Evolutionary conservation across 35 echinoderm and acorn worm genomes (phyloP).

Genomic region (Chiridota heheva): DNA sequence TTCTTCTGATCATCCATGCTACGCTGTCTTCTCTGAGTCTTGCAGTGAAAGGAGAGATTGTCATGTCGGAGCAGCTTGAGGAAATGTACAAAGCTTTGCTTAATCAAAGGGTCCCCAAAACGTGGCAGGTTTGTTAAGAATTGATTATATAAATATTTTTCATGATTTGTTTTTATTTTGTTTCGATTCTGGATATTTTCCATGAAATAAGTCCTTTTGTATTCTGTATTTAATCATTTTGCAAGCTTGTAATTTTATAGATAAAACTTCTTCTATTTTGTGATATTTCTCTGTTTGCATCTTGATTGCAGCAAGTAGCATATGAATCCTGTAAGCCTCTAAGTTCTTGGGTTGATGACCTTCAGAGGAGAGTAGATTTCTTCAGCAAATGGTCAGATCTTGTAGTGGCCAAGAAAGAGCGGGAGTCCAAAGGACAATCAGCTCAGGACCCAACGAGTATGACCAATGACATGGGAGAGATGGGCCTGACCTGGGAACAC

Average conservation of each 20-base stretch:
- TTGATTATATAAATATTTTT: too few species aligned
- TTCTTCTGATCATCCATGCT: constrained; percentile 75
- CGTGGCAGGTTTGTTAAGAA: constrained; percentile 79
- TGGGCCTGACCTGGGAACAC: constrained; percentile 49
- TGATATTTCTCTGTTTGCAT: not conserved
- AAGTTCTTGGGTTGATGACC: constrained; percentile 80
- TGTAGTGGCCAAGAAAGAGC: constrained; percentile 52
- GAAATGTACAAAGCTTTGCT: constrained; percentile 97
- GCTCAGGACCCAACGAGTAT: not conserved
- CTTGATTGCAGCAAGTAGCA: constrained; percentile 86
- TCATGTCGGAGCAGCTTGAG: constrained; percentile 96
- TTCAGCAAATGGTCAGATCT: constrained; percentile 83
- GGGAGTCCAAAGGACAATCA: constrained; percentile 35
- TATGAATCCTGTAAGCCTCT: constrained; percentile 97
- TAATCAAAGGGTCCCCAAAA: constrained; percentile 77
- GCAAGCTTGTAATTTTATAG: not conserved
- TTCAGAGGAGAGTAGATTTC: constrained; percentile 91
- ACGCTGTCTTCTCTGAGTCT: constrained; percentile 56
- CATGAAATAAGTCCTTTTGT: not conserved
- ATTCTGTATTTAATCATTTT: not conserved
- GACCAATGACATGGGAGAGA: constrained; percentile 38
- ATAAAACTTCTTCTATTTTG: not conserved
- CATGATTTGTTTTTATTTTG: not conserved
- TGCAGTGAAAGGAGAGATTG: constrained; percentile 96
- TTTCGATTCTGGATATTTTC: not conserved